Conservation (phyloP, 2,113 vertebrate genomes). For the Panurus biarmicus region DNA sequence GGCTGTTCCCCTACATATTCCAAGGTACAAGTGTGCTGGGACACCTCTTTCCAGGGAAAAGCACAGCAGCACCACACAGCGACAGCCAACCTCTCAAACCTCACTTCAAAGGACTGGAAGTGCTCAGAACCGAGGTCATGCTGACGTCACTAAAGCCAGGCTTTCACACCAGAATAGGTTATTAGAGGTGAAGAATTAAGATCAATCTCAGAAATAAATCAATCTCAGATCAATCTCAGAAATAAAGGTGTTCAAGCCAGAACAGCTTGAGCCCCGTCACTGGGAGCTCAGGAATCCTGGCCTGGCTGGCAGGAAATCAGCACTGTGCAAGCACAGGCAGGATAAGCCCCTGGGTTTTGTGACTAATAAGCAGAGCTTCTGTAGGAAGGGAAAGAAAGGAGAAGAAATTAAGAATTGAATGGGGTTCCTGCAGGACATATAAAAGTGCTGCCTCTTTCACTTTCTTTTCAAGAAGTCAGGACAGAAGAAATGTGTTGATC, state of each 20-base stretch:
- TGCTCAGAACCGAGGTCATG: not conserved
- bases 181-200: not conserved
- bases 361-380: not conserved
- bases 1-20: not conserved
- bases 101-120: not conserved
- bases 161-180: not conserved
- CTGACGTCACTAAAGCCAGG: not conserved
- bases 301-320: not conserved
- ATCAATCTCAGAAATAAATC: slow-evolving; percentile 27
- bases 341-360: not conserved
- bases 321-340: not conserved
- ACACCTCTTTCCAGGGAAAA: not conserved
- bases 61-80: not conserved
- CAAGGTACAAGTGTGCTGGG: not conserved
- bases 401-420: not conserved
- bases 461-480: not conserved
- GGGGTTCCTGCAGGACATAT: not conserved
- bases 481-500: not conserved
- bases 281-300: slow-evolving; percentile 24
- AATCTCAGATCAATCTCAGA: not conserved
- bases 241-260: slow-evolving; percentile 26
- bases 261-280: not conserved
- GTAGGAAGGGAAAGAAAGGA: not conserved
- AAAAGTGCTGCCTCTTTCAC: not conserved
- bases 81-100: not conserved